Evolutionary conservation across 1,140 invertebrate species (phyloP).

Genomic region (Battus philenor): DNA sequence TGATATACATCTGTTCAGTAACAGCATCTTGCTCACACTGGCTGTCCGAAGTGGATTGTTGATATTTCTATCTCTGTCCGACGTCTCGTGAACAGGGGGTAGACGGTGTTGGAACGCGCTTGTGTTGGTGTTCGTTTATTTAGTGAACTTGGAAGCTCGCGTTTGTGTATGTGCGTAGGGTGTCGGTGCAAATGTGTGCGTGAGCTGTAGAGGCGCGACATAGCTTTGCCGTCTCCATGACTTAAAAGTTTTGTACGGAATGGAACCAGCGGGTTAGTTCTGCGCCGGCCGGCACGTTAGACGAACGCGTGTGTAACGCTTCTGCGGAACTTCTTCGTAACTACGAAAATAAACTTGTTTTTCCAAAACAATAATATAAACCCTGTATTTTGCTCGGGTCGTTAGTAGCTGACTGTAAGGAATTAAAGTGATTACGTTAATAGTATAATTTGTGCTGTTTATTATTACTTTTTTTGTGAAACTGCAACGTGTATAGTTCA

Average conservation of each 20-base stretch:
- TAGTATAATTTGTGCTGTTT: slow-evolving; percentile 45
- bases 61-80: slow-evolving; percentile 61
- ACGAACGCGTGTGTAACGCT: slow-evolving; percentile 45
- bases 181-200: slow-evolving; percentile 57
- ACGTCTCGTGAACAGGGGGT: slow-evolving; percentile 66
- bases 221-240: slow-evolving; percentile 75
- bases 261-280: slow-evolving; percentile 63
- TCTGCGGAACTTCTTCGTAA: slow-evolving; percentile 56
- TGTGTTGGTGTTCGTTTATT: slow-evolving; percentile 74
- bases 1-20: slow-evolving; percentile 73
- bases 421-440: slow-evolving; percentile 42
- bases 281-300: slow-evolving; percentile 63
- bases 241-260: slow-evolving; percentile 73
- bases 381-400: too few relatives aligned
- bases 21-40: slow-evolving; percentile 45
- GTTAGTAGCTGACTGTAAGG: too few relatives aligned
- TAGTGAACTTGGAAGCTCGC: slow-evolving; percentile 74
- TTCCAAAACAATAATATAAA: too few relatives aligned
- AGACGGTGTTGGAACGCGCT: slow-evolving; percentile 63
- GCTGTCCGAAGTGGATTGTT: slow-evolving; percentile 55
- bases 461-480: slow-evolving; percentile 70
- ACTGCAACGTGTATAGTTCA: slow-evolving; percentile 73
- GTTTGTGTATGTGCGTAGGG: slow-evolving; percentile 70
- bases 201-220: slow-evolving; percentile 73
- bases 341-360: slow-evolving; percentile 53